phyloP scores from a whole-genome alignment of 2,113 vertebrate species.

The Lophotis ruficrista region DNA sequence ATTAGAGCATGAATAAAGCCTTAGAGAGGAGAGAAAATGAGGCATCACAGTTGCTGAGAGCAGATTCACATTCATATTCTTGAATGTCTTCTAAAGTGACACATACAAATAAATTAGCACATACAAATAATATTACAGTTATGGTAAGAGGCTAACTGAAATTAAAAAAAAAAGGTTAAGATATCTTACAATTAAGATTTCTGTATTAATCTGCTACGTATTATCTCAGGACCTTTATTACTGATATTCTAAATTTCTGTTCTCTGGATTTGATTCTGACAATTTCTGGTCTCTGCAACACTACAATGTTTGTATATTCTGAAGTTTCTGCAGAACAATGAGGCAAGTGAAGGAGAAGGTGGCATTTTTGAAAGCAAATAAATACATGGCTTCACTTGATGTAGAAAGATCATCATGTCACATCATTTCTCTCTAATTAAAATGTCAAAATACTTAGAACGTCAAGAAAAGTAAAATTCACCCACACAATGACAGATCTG shows the following conservation, averaged over 20 bases:
- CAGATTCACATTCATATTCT: constrained; percentile 14
- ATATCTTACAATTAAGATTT: constrained; percentile 6
- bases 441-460: not conserved
- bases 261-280: not conserved
- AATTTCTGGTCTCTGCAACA: not conserved
- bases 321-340: not conserved
- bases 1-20: constrained; percentile 45
- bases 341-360: not conserved
- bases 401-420: not conserved
- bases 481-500: not conserved
- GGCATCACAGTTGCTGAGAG: constrained; percentile 25
- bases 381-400: not conserved
- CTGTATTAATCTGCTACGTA: not conserved
- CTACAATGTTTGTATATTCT: not conserved
- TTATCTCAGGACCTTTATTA: not conserved
- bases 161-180: not conserved
- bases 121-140: constrained; percentile 6
- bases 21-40: constrained; percentile 43
- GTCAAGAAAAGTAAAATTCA: not conserved
- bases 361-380: not conserved
- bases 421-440: not conserved
- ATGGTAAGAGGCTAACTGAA: not conserved
- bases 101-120: constrained; percentile 51
- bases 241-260: not conserved
- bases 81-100: constrained; percentile 38